Evolutionary conservation across 2,113 vertebrate species (phyloP).

Genomic region (Burhinus oedicnemus): DNA sequence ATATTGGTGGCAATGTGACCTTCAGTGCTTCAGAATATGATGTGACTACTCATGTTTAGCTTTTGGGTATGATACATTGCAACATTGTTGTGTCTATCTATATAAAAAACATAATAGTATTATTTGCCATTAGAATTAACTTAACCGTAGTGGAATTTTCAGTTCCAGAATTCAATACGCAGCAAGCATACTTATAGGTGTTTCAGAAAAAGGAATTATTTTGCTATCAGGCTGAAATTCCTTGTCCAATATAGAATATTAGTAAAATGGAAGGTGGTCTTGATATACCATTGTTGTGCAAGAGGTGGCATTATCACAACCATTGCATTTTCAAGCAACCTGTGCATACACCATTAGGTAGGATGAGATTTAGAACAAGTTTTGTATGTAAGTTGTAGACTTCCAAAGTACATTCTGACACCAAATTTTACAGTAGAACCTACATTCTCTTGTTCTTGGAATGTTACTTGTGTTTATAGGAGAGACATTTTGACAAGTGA

Average conservation of each 20-base stretch:
- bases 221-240: background rate
- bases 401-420: background rate
- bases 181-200: background rate
- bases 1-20: background rate
- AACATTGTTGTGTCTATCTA: background rate
- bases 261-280: background rate
- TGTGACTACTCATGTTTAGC: background rate
- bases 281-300: background rate
- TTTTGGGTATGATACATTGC: background rate
- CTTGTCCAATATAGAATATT: background rate
- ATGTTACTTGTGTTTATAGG: background rate
- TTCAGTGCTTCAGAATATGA: background rate
- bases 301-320: background rate
- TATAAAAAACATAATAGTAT: background rate
- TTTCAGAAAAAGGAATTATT: background rate
- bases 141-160: background rate
- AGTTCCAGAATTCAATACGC: background rate
- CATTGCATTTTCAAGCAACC: background rate
- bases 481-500: background rate
- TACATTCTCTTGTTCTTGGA: background rate
- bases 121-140: background rate
- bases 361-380: background rate
- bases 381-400: background rate
- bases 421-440: background rate
- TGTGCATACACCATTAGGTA: background rate